Conservation (phyloP, 1,140 invertebrate genomes). For the Forficula auricularia region DNA sequence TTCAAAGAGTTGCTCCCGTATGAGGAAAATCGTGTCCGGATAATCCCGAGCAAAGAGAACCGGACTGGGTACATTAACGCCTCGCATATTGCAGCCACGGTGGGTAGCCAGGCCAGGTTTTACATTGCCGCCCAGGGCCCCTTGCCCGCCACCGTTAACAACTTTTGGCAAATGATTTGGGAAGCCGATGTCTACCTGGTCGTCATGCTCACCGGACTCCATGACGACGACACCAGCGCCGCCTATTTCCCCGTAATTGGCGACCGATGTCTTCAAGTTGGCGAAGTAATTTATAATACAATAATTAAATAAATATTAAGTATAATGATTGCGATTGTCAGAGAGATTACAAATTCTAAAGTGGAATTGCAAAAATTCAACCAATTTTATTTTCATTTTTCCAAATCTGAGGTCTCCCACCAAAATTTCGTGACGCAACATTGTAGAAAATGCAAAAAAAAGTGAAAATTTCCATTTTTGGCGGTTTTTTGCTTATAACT, state of each 20-base stretch:
- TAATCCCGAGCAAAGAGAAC: slow-evolving; percentile 61
- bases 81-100: slow-evolving; percentile 61
- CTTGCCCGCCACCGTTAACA: slow-evolving; percentile 34
- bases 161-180: slow-evolving; percentile 80
- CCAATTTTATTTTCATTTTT: no score
- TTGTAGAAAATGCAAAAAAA: no score
- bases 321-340: no score
- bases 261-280: slow-evolving; percentile 32
- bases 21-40: slow-evolving; percentile 64
- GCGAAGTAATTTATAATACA: no score
- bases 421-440: no score
- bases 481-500: no score
- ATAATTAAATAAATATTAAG: slow-evolving; percentile 5
- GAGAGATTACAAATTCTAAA: no score
- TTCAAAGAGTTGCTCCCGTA: slow-evolving; percentile 68
- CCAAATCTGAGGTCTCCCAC: no score
- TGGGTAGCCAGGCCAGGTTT: slow-evolving; percentile 54
- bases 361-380: no score
- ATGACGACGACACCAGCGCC: slow-evolving; percentile 25
- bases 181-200: slow-evolving; percentile 62
- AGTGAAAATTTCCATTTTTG: no score
- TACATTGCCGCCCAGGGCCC: slow-evolving; percentile 73
- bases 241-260: slow-evolving; percentile 37
- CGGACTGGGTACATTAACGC: slow-evolving; percentile 78
- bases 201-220: slow-evolving; percentile 47